phyloP scores from a whole-genome alignment of 2,888 invertebrate genomes.

The Eueremaeus valkanovi region DNA sequence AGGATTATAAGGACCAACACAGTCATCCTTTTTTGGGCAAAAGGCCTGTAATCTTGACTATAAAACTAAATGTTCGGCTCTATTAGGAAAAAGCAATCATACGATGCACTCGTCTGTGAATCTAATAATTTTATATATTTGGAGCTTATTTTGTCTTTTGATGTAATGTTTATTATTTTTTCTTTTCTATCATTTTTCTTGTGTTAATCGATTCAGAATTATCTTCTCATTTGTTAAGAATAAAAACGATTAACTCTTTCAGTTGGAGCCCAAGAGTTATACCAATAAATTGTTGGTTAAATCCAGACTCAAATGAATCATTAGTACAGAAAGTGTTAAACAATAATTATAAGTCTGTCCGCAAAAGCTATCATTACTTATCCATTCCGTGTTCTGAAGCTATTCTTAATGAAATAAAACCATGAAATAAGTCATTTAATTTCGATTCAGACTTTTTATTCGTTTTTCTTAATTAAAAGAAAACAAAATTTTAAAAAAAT shows the following conservation, averaged over 20 bases:
- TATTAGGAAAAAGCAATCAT: conserved; percentile 18
- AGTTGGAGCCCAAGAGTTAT: background rate
- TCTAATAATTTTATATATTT: background rate
- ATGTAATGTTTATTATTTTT: too few relatives aligned
- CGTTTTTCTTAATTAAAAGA: background rate
- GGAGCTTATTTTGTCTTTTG: too few relatives aligned
- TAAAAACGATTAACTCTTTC: conserved; percentile 1
- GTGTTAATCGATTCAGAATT: too few relatives aligned
- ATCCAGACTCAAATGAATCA: background rate
- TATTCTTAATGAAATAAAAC: conserved; percentile 2
- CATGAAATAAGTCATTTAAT: background rate
- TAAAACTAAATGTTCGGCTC: background rate
- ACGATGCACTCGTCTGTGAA: background rate
- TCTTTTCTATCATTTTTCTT: background rate
- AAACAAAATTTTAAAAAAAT: too few relatives aligned
- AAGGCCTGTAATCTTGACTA: background rate
- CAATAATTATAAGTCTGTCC: conserved; percentile 16
- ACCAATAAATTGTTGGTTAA: background rate
- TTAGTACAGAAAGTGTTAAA: conserved; percentile 14
- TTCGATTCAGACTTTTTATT: background rate
- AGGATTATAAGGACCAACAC: conserved; percentile 15
- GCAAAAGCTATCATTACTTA: conserved; percentile 6
- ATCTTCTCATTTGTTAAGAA: too few relatives aligned
- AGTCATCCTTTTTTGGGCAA: background rate
- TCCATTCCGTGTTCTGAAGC: background rate